These are phyloP conservation scores for Chelonoidis abingdonii DNA, from an alignment of 2,113 vertebrate genomes.

Conservation along the genomic window DNA sequence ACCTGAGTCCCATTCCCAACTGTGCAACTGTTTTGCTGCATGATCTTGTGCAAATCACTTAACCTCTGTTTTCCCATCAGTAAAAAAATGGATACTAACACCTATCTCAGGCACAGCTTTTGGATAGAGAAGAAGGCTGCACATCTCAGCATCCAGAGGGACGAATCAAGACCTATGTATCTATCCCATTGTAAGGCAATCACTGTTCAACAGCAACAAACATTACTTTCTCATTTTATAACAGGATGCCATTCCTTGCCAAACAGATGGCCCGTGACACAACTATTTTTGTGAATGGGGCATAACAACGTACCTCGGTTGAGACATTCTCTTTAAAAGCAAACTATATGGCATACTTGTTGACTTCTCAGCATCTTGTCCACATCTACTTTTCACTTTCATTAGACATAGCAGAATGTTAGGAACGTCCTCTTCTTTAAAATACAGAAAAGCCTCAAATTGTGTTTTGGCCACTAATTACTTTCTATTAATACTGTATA, in stretches of 20 bases:
- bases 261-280: no score
- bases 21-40: no score
- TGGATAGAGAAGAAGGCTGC: background rate
- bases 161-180: background rate
- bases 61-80: background rate
- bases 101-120: background rate
- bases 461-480: background rate
- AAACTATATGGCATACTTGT: rapidly evolving
- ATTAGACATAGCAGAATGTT: background rate
- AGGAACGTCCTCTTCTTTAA: background rate
- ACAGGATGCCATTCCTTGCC: background rate
- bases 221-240: background rate
- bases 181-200: background rate
- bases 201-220: background rate
- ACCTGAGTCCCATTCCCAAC: no score
- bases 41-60: no score
- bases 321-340: background rate
- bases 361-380: background rate
- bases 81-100: background rate
- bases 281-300: background rate
- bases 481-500: background rate
- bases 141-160: no score
- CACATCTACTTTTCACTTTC: background rate
- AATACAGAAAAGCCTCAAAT: background rate
- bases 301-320: background rate